phyloP scores from a whole-genome alignment of 1,140 invertebrate species.

The Drosophila arawakana region DNA sequence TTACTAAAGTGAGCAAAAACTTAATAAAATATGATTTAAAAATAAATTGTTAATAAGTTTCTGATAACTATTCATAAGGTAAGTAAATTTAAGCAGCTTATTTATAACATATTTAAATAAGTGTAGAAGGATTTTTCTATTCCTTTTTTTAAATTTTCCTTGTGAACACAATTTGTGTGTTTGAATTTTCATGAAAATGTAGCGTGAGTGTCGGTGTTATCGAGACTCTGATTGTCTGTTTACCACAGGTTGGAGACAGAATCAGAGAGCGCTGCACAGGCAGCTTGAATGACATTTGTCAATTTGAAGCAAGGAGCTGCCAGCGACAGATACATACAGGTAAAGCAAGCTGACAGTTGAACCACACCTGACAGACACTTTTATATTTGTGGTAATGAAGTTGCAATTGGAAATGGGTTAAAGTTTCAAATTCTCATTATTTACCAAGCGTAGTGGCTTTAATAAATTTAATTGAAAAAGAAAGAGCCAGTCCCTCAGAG shows the following conservation, averaged over 20 bases:
- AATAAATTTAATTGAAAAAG: constrained; percentile 65
- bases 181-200: background rate
- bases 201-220: background rate
- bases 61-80: too few relatives aligned
- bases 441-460: constrained; percentile 21
- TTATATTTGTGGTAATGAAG: constrained; percentile 41
- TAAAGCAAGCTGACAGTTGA: background rate
- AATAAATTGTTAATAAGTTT: too few relatives aligned
- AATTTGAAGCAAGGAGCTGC: constrained; percentile 46
- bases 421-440: background rate
- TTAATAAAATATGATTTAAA: too few relatives aligned
- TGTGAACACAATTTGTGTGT: background rate
- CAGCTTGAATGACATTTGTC: constrained; percentile 62
- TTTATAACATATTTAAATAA: too few relatives aligned
- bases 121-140: too few relatives aligned
- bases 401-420: constrained; percentile 15
- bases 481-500: constrained; percentile 1
- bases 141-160: background rate
- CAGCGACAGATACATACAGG: constrained; percentile 19
- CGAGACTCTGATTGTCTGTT: background rate
- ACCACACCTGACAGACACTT: constrained; percentile 24
- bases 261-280: constrained; percentile 7
- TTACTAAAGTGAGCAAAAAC: too few relatives aligned
- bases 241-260: background rate
- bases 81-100: too few relatives aligned